Evolutionary conservation across 2,888 invertebrate genomes (phyloP), one percentile per base, ranked within the genome.

Genomic region (Strigamia crassipes): DNA sequence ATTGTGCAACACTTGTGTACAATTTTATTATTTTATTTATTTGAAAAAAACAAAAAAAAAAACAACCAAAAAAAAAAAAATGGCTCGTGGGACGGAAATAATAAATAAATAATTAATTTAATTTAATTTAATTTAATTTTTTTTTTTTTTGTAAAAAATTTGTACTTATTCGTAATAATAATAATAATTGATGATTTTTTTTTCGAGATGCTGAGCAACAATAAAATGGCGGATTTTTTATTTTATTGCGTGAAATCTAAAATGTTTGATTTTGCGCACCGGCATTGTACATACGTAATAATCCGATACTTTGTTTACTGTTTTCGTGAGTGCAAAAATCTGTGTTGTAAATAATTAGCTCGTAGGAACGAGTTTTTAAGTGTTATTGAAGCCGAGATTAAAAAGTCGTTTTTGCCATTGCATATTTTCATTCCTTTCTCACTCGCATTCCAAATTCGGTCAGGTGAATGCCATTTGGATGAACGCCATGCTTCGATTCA

Each of bases 381-480:
- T 23, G 61, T 10, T 21, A 66, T 66, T 66, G 23, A 66, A 66
- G 23, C 61, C 9, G 23, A 66, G 61, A 66, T 23, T 23, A 66
- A 66, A 66, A 66, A 66, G 23, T 23, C 23, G 21, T 66, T 66
- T 66, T 66, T 66, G 21, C 23, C 23, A 23, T 66, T 23, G 61
- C 61, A 23, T 23, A 66, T 23, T 66, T 66, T 23, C 61, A 66
- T 66, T 66, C 61, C 61, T 66, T 66, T 66, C 23, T 66, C 61
- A 46, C 23, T 23, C 61, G 21, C 61, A 66, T 23, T 23, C 61
- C 61, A 66, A 66, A 66, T 66, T 66, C 61, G 61, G 61, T 66
- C 61, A 66, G 61, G 61, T 66, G 61, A 66, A 66, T 66, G 61
- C 61, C 61, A 66, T 66, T 66, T 66, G 61, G 61, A 66, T 23